These are phyloP conservation scores for Rhagophthalmus giganteus DNA, from an alignment of 2,888 invertebrate species.

Conservation along the genomic window DNA sequence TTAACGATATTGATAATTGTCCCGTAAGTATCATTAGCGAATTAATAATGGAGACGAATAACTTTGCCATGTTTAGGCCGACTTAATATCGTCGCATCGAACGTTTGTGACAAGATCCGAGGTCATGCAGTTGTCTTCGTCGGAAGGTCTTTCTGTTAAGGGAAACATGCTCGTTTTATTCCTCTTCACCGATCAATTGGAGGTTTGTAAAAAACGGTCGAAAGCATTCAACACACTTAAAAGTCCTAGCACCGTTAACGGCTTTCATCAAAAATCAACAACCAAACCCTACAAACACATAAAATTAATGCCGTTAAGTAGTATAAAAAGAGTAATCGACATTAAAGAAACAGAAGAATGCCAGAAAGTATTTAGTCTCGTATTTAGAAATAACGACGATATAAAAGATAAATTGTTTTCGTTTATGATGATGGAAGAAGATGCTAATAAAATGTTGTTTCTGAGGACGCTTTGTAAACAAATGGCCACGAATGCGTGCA, in stretches of 20 bases:
- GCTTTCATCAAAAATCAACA: constrained; percentile 58
- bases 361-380: constrained; percentile 86
- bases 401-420: constrained; percentile 85
- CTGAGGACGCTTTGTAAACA: constrained; percentile 83
- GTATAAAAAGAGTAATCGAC: constrained; percentile 89
- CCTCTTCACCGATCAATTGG: constrained; percentile 92
- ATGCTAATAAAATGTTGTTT: constrained; percentile 79
- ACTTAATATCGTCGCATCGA: constrained; percentile 90
- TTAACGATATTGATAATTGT: constrained; percentile 97
- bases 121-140: constrained; percentile 76
- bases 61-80: constrained; percentile 63
- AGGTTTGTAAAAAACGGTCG: constrained; percentile 86
- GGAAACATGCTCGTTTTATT: constrained; percentile 84
- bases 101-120: constrained; percentile 86
- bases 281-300: constrained; percentile 90
- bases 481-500: constrained; percentile 90
- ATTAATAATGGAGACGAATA: not conserved
- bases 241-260: constrained; percentile 66
- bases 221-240: constrained; percentile 72
- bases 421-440: constrained; percentile 83
- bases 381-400: constrained; percentile 84
- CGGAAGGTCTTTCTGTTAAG: constrained; percentile 78
- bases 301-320: constrained; percentile 83
- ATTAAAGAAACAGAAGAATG: constrained; percentile 87
- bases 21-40: constrained; percentile 65